Conservation (phyloP, 2,797 vertebrate genomes). For the Sebastolobus alascanus region DNA sequence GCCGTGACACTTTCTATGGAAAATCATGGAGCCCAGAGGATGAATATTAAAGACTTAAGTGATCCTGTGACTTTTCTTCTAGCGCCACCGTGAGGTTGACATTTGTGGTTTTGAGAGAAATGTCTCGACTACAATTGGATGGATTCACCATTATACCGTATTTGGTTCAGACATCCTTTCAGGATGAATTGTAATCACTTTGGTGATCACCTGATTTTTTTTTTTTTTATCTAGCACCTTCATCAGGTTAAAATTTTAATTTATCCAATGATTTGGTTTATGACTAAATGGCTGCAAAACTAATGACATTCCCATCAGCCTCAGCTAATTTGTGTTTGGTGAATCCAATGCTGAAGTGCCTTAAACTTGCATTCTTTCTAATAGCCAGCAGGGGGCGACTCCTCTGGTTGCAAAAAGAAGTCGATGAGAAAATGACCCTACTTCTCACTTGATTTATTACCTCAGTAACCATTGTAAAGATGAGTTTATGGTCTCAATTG, state of each 20-base stretch:
- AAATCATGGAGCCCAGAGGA: background rate
- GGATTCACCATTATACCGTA: no score
- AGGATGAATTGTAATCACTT: background rate
- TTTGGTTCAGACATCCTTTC: background rate
- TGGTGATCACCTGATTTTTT: background rate
- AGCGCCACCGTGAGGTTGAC: background rate
- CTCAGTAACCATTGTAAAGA: no score
- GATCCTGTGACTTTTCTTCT: background rate
- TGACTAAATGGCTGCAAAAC: no score
- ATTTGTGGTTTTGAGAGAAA: slow-evolving; percentile 5
- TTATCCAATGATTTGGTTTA: no score
- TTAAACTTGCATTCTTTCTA: no score
- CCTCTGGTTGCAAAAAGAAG: no score
- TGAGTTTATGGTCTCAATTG: no score
- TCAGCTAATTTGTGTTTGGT: background rate
- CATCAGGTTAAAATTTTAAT: no score
- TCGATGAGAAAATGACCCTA: no score
- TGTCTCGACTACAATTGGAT: background rate
- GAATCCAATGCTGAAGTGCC: rapidly evolving
- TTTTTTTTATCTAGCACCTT: background rate
- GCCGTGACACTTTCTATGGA: background rate
- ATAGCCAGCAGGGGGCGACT: no score
- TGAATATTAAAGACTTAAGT: background rate
- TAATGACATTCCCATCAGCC: background rate
- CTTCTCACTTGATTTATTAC: no score